phyloP scores from a whole-genome alignment of 2,113 vertebrate species.

The Lethenteron camtschaticum region DNA sequence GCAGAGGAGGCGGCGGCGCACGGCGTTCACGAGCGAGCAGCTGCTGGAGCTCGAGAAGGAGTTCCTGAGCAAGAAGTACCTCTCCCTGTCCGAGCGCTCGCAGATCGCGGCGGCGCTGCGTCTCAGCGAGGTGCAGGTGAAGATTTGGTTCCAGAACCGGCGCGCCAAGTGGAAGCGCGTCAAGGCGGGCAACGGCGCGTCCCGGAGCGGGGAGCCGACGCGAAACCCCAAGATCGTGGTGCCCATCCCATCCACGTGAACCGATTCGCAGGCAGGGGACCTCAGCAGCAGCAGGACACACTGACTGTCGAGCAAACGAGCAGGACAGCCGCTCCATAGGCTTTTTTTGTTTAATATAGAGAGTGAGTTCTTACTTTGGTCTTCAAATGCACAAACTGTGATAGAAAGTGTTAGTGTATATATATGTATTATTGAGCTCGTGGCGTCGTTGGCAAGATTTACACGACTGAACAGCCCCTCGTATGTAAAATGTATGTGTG shows the following conservation, averaged over 20 bases:
- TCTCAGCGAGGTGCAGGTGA: constrained; percentile 95
- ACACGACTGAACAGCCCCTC: too few species aligned
- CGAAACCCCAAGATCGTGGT: constrained; percentile 95
- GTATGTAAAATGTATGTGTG: too few species aligned
- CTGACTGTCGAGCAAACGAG: too few species aligned
- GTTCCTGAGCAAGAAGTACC: constrained; percentile 97
- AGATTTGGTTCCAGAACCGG: constrained; percentile 99
- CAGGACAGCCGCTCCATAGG: too few species aligned
- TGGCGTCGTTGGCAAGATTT: too few species aligned
- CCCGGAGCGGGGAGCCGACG: constrained; percentile 80
- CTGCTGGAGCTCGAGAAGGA: constrained; percentile 94
- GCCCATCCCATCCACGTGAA: constrained; percentile 92
- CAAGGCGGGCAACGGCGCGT: constrained; percentile 89
- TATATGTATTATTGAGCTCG: too few species aligned
- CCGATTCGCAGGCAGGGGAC: constrained; percentile 51
- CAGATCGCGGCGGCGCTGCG: constrained; percentile 95
- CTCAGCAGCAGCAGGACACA: too few species aligned
- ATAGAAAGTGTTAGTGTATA: too few species aligned
- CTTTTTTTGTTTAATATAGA: too few species aligned
- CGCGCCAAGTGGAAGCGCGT: constrained; percentile 96
- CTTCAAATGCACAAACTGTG: too few species aligned
- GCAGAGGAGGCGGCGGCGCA: constrained; percentile 53
- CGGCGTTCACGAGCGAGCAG: constrained; percentile 94
- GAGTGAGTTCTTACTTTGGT: too few species aligned
- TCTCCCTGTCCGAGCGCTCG: constrained; percentile 82